Conservation (phyloP, 2,113 vertebrate genomes). For the Diadophis punctatus region DNA sequence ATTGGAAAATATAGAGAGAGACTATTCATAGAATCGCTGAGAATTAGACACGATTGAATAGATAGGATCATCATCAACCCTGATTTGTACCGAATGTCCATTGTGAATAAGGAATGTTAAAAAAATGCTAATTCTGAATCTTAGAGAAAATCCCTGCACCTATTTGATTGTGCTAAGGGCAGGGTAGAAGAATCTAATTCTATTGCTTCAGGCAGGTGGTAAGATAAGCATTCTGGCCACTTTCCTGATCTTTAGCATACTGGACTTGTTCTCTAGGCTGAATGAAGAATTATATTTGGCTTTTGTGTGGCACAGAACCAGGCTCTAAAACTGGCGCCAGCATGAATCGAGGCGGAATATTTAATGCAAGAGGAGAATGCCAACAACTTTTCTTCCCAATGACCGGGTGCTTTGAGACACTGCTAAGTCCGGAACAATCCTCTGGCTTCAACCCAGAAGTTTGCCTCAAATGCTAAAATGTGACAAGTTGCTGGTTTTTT, state of each 20-base stretch:
- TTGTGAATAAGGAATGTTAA: not conserved
- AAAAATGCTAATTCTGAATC: not conserved
- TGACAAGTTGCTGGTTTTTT: accelerated
- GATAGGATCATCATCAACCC: not conserved
- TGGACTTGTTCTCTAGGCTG: not conserved
- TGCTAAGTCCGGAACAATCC: constrained; percentile 1
- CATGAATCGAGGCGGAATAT: constrained; percentile 5
- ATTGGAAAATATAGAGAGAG: not conserved
- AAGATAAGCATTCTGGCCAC: not conserved
- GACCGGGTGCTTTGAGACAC: accelerated
- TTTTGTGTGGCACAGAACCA: not conserved
- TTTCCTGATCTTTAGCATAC: not conserved
- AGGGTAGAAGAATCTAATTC: not conserved
- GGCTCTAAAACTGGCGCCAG: not conserved
- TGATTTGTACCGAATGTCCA: not conserved
- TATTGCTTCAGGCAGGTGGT: not conserved
- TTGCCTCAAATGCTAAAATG: not conserved
- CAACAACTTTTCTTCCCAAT: constrained; percentile 7
- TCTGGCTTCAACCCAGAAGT: not conserved
- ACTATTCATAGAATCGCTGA: not conserved
- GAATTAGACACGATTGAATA: not conserved
- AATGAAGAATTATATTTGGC: not conserved
- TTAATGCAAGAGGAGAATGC: not conserved
- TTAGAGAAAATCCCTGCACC: not conserved
- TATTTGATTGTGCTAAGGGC: not conserved